These are phyloP conservation scores for Phrynosoma blainvillii DNA, from an alignment of 2,113 vertebrate genomes.

Conservation along the genomic window DNA sequence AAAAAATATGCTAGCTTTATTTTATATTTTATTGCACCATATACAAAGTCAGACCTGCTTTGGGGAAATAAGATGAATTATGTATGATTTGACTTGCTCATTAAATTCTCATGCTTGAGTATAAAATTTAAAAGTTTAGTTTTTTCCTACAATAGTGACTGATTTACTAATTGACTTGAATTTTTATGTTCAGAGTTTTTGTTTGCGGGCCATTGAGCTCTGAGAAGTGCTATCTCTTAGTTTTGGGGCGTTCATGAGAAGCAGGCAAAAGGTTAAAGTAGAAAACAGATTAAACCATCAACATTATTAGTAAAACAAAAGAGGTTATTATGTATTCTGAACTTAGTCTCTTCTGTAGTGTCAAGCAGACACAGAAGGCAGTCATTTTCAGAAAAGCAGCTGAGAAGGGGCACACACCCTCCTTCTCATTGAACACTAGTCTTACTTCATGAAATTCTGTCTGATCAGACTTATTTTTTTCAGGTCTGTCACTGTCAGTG, in stretches of 20 bases:
- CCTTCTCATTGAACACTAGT: not conserved
- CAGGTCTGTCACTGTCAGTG: not conserved
- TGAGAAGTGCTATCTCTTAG: not conserved
- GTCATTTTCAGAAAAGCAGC: not conserved
- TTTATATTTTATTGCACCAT: no score
- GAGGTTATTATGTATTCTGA: not conserved
- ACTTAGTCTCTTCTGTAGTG: not conserved
- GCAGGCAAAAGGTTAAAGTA: not conserved
- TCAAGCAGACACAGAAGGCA: not conserved
- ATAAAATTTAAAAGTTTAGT: not conserved
- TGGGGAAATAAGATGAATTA: not conserved
- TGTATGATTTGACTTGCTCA: not conserved
- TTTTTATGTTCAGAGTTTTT: no score
- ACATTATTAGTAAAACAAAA: not conserved
- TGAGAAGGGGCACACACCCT: not conserved
- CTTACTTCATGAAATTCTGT: no score
- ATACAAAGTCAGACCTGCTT: no score
- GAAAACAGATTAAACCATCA: not conserved
- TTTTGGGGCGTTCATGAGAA: not conserved
- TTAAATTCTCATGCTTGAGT: not conserved
- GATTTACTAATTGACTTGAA: not conserved
- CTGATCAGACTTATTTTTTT: not conserved
- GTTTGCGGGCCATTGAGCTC: not conserved
- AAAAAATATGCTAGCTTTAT: no score
- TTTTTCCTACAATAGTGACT: not conserved